Base-by-base conservation (phyloP, 2,113 vertebrate species). In the Larimichthys crocea region DNA sequence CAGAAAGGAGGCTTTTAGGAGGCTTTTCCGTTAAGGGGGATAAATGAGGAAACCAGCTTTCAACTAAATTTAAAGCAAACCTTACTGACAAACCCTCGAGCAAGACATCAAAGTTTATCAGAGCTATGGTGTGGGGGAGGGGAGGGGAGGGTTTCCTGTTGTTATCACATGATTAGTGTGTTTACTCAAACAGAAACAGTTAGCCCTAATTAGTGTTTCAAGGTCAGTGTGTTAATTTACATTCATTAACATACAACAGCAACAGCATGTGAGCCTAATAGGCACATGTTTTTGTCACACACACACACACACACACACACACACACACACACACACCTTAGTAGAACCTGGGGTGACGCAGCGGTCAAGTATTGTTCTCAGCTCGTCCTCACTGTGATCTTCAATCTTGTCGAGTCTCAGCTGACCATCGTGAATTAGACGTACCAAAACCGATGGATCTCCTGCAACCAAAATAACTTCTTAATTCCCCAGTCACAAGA, bases 401-500 rank as follows among this genome's bases (percentile, higher is more conserved):
- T 95, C 92, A 52, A 98, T 87, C 67, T 96, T 93, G 76, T 97
- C 96, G 1, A 97, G 94, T 76, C 91, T 97, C 75, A 98, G 95
- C 48, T 89, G 74, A 0, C 97, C 97, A 9, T 98, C 97, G 59
- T 97, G 97, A 74, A 99, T 95, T 42, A 98, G 94, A 77, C 96
- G 96, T 72, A 98, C 96, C 91, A 99, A 90, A 72, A 89, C 91
- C 19, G 97, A 96, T 7, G 95, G 95, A 68, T 96, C 96, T 78
- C 97, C 98, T 99, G 78, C 75, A 69, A 78, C 5, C 7, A 53
- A 26, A 64, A 59, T 22, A 24, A 35, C 2, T 1, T n/a, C 11
- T 20, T 16, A 16, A n/a, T 11, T 7, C 17, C 55, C 11, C 3
- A 15, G 10, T 62, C 10, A 57, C n/a, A 48, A 10, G 5, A 22